phyloP scores from a whole-genome alignment of 1,140 invertebrate species.

The Meloidogyne hapla region DNA sequence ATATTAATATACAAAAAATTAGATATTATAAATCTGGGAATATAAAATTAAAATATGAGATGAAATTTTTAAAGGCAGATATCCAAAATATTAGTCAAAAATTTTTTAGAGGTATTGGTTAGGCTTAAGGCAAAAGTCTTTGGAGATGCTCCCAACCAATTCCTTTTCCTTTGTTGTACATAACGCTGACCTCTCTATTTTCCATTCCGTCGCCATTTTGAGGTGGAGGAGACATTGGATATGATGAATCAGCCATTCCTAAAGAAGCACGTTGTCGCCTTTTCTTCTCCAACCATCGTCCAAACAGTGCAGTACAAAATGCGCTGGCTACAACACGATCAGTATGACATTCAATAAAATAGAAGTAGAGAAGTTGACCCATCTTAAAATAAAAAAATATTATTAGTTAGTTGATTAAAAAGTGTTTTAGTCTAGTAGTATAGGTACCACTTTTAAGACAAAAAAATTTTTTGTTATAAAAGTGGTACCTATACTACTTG shows the following conservation, averaged over 20 bases:
- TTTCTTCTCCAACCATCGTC: conserved; percentile 33
- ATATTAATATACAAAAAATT: background rate
- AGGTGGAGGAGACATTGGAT: conserved; percentile 15
- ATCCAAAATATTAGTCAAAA: background rate
- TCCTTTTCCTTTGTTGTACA: conserved; percentile 14
- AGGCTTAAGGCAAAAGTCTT: conserved; percentile 6
- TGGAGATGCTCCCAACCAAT: background rate
- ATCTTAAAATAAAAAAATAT: conserved; percentile 19
- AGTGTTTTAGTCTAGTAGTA: too few species aligned
- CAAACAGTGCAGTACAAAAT: conserved; percentile 36
- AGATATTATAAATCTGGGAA: background rate
- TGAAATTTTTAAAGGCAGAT: background rate
- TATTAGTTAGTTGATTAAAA: background rate
- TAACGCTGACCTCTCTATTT: conserved; percentile 11
- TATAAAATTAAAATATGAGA: background rate
- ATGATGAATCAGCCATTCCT: background rate
- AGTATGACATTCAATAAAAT: conserved; percentile 41
- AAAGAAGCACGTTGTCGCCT: conserved; percentile 21
- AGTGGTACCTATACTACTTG: too few species aligned
- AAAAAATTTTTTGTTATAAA: too few species aligned
- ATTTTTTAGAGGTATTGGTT: conserved; percentile 7
- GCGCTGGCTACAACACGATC: conserved; percentile 38
- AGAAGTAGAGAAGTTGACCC: conserved; percentile 35
- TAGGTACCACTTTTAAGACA: too few species aligned
- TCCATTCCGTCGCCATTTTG: conserved; percentile 11